Evolutionary conservation across 2,888 invertebrate species (phyloP), one percentile per base, ranked within the genome.

Genomic region (Stenotaenia linearis): DNA sequence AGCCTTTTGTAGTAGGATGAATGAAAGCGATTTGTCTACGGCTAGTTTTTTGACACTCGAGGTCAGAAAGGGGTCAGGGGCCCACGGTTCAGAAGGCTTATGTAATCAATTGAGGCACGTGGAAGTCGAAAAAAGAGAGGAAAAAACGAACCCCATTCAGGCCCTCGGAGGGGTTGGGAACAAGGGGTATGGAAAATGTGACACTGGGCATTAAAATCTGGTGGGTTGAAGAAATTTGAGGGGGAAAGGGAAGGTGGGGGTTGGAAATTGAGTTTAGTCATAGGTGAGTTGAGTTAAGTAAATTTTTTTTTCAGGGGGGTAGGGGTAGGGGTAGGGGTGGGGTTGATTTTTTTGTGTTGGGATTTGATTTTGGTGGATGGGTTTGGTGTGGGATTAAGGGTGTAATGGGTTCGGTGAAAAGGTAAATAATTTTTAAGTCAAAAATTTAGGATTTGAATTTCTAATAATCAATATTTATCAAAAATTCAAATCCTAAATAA

Each of bases 41-140:
- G 56, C 56, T 23, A 56, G 56, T 56, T 56, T 56, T 56, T 75
- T 75, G 75, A 75, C 30, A 32, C 30, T 32, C 15, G 9, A 75
- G 75, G 75, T 75, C 75, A 75, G 7, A 75, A 75, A 35, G 75
- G 30, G 35, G 75, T 32, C 75, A 75, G 75, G 30, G 30, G 35
- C 75, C 18, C 75, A 35, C 18, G 75, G 75, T 30, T 75, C 75
- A 75, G 75, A 75, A 75, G 75, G 75, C 28, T 75, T 75, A 75
- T 30, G 75, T 35, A 35, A 35, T 30, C 30, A 75, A 75, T 75
- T 75, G 75, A 35, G 75, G 56, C 30, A 35, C 75, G 75, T 75
- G 35, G 56, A 56, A 45, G 45, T n/a, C 5, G 56, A 21, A 56
- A 21, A 21, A 21, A 21, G 12, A 15, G 15, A 40, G 15, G 15